Evolutionary conservation across 2,113 vertebrate species (phyloP).

Genomic region (Nerophis lumbriciformis): DNA sequence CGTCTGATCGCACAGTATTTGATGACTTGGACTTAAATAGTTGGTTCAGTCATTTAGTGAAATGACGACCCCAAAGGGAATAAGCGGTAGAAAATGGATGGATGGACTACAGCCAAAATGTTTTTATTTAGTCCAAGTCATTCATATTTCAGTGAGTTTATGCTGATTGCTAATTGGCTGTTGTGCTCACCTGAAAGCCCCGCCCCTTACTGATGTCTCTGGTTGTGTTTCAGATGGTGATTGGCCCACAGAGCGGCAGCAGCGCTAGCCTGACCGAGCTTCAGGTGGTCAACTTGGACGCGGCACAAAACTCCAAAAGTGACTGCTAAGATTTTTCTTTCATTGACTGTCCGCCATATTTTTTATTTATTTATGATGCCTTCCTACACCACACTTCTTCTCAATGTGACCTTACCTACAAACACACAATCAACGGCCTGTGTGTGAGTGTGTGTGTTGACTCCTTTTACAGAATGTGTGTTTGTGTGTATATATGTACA

Average conservation of each 20-base stretch:
- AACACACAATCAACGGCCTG: constrained; percentile 47
- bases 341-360: constrained; percentile 73
- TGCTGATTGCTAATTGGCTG: constrained; percentile 27
- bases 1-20: no score
- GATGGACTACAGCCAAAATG: no score
- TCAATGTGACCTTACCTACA: constrained; percentile 52
- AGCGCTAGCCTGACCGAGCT: constrained; percentile 95
- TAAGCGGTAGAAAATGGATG: no score
- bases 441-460: constrained; percentile 39
- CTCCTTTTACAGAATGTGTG: constrained; percentile 43
- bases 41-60: no score
- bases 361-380: constrained; percentile 92
- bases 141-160: not conserved
- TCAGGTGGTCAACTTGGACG: constrained; percentile 92
- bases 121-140: no score
- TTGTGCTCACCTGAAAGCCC: not conserved
- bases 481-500: constrained; percentile 46
- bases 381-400: constrained; percentile 74
- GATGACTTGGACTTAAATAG: no score
- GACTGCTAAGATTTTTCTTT: constrained; percentile 73
- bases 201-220: constrained; percentile 13
- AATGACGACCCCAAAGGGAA: no score
- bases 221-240: constrained; percentile 87
- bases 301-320: constrained; percentile 82
- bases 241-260: constrained; percentile 90